Evolutionary conservation across 2,113 vertebrate species (phyloP).

Genomic region (Sisor rabdophorus): DNA sequence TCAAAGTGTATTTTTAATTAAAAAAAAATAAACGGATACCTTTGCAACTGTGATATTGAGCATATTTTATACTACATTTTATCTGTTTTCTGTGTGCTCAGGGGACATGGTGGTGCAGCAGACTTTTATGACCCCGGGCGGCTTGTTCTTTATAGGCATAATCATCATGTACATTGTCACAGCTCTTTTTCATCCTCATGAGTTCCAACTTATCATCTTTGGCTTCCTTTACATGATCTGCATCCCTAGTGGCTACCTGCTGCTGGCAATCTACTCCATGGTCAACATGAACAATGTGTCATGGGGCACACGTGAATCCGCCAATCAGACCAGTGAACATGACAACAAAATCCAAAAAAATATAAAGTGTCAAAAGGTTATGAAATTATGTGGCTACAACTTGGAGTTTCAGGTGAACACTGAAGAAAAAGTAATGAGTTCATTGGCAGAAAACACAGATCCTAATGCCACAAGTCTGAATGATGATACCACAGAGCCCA

Average conservation of each 20-base stretch:
- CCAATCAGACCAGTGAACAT: not conserved
- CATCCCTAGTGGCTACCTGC: constrained; percentile 68
- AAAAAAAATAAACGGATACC: too few relatives aligned
- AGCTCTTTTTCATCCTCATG: constrained; percentile 60
- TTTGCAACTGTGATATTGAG: too few relatives aligned
- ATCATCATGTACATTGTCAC: constrained; percentile 51
- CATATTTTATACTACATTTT: not conserved
- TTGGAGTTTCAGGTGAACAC: constrained; percentile 25
- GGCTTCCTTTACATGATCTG: constrained; percentile 66
- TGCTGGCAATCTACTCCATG: constrained; percentile 70
- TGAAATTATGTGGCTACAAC: constrained; percentile 32
- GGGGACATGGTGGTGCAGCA: constrained; percentile 45
- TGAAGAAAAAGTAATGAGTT: not conserved
- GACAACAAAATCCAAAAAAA: constrained; percentile 5
- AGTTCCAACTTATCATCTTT: constrained; percentile 55
- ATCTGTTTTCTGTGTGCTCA: not conserved
- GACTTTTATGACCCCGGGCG: constrained; percentile 63
- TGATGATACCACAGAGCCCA: not conserved
- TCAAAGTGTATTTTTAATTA: too few relatives aligned
- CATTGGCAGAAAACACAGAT: not conserved
- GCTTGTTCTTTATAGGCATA: constrained; percentile 60
- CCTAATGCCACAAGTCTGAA: not conserved
- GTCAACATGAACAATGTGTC: constrained; percentile 72
- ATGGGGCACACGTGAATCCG: constrained; percentile 69
- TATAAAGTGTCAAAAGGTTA: constrained; percentile 16